Evolutionary conservation across 53 echinoderm and acorn worm species (phyloP), one percentile per base, ranked within the genome.

Genomic region (Echinometra lucunter): DNA sequence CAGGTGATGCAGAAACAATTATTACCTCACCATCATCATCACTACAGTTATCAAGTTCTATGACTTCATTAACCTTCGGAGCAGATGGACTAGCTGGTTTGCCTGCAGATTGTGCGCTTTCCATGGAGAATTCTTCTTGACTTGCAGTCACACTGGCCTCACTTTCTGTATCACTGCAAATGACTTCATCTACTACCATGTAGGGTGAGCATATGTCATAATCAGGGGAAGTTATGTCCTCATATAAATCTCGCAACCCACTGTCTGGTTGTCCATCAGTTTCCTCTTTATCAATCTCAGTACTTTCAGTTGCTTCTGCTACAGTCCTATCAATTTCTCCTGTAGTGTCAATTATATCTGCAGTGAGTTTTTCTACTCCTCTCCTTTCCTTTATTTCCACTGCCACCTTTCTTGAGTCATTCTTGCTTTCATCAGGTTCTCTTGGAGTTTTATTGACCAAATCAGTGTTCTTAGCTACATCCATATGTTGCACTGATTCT

Each of bases 131-230:
- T 42, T 44, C 81, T 8, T 81, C 42, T 81, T 23, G 21, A 42
- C 81, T 81, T 81, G 42, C 81, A 44, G 27, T 81, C 81, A 10
- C 18, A 42, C 5, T 81, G 6, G 44, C 7, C 44, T 44, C 44
- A 85, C 8, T 28, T 28, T 49, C 85, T 85, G 30, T 28, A 49
- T 85, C 85, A 49, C 85, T 85, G 85, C 85, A 45, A 85, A 47
- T 15, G 13, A 85, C 37, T 85, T 85, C 85, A 85, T 85, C 85
- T 47, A 85, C 11, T 2, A 85, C 85, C 49, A 85, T 49, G 15
- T 11, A 85, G 12, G 45, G 85, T 49, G 85, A 47, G 28, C 30
- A 27, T 11, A 85, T 28, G 45, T 47, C 49, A 85, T 85, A 45
- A 28, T 85, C 49, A n/a, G 85, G 85, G 9, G 85, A 85, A 30